Percentiles rank a stretch among this genome's conserved stretches.
Evolutionary conservation across 2,113 vertebrate species (phyloP).

Genomic region (Chaenocephalus aceratus): DNA sequence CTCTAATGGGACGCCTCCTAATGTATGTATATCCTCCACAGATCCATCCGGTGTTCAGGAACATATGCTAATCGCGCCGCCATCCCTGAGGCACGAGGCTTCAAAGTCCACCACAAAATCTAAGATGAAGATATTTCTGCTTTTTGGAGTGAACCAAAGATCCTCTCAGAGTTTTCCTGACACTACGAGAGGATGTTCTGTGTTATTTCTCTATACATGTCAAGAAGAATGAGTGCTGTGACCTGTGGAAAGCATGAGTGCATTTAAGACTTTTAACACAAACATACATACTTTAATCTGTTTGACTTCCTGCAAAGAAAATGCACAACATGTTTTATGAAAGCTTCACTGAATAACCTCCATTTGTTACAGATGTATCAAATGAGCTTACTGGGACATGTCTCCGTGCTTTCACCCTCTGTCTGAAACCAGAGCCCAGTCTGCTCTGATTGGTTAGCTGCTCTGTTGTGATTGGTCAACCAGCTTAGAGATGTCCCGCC

Average conservation of each 20-base stretch:
- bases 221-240: background rate
- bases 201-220: background rate
- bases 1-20: conserved; percentile 77
- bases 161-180: conserved; percentile 15
- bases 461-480: no score
- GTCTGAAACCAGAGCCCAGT: no score
- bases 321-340: no score
- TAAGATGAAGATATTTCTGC: conserved; percentile 63
- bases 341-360: no score
- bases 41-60: conserved; percentile 60
- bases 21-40: conserved; percentile 74
- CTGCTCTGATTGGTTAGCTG: no score
- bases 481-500: no score
- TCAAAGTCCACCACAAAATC: conserved; percentile 74
- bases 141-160: conserved; percentile 17
- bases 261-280: background rate
- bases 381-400: no score
- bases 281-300: background rate
- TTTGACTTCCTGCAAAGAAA: background rate
- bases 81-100: conserved; percentile 64
- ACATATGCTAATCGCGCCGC: conserved; percentile 75
- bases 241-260: background rate
- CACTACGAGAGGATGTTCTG: no score
- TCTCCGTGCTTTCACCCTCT: no score
- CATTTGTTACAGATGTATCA: no score